Evolutionary conservation across 1,140 invertebrate genomes (phyloP).

Genomic region (Philopotamus ludificatus): DNA sequence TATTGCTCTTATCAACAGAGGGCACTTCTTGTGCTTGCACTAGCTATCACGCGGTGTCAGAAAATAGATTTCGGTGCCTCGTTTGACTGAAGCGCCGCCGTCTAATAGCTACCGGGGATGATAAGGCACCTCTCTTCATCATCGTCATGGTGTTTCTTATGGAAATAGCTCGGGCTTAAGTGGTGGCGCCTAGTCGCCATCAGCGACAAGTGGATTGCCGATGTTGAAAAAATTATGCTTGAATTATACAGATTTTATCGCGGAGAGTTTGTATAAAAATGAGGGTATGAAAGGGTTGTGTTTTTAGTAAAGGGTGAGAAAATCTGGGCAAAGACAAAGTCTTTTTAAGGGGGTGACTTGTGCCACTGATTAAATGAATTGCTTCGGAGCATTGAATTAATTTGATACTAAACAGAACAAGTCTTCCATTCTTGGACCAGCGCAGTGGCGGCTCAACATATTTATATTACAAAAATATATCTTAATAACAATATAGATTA

Average conservation of each 20-base stretch:
- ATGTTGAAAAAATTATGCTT: no score
- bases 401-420: conserved; percentile 37
- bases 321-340: conserved; percentile 19
- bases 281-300: conserved; percentile 12
- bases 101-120: neutral
- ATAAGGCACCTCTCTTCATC: no score
- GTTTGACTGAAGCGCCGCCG: neutral
- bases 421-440: conserved; percentile 8
- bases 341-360: conserved; percentile 18
- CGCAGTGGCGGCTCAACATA: conserved; percentile 9
- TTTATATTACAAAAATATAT: no score
- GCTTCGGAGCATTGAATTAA: conserved; percentile 36
- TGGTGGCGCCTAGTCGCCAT: conserved; percentile 8
- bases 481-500: no score
- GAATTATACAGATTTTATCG: no score
- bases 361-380: conserved; percentile 35
- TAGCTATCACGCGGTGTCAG: neutral
- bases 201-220: no score
- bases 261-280: no score
- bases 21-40: neutral
- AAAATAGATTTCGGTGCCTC: neutral
- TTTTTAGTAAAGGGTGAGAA: conserved; percentile 21
- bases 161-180: conserved; percentile 1
- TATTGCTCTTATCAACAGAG: neutral
- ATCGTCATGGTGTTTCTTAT: no score